Percentiles rank a stretch among this genome's conserved stretches.
These are phyloP conservation scores for Lysiphlebus fabarum DNA, from an alignment of 1,140 invertebrate species.

Conservation along the genomic window DNA sequence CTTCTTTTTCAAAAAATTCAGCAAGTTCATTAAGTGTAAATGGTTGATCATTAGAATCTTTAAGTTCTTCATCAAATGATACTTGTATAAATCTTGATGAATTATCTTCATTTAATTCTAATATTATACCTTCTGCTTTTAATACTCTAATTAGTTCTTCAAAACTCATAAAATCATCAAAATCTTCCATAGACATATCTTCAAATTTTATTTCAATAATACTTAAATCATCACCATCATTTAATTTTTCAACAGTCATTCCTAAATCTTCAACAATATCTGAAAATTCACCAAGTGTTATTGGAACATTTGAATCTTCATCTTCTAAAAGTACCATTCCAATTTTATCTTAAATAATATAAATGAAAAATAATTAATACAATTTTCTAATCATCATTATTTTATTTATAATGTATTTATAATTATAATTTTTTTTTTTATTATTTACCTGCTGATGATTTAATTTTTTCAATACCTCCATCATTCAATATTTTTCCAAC, in stretches of 20 bases:
- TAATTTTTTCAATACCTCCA: neutral
- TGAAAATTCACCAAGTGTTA: neutral
- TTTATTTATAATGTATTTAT: neutral
- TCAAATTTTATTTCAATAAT: conserved; percentile 15
- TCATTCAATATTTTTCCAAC: conserved; percentile 13
- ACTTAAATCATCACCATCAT: neutral
- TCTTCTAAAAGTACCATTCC: conserved; percentile 10
- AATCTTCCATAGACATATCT: neutral
- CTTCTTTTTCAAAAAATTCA: conserved; percentile 10
- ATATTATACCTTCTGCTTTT: conserved; percentile 6
- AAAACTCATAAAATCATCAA: neutral
- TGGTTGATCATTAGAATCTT: conserved; percentile 4
- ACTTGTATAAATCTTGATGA: neutral
- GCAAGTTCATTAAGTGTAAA: conserved; percentile 15
- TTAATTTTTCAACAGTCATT: conserved; percentile 5
- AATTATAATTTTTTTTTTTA: neutral
- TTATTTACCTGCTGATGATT: conserved; percentile 1
- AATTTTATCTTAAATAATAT: conserved; percentile 12
- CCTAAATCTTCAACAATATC: conserved; percentile 4
- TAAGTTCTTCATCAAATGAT: conserved; percentile 7
- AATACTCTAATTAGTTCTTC: conserved; percentile 6
- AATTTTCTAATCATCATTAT: neutral
- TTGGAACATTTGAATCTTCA: conserved; percentile 3
- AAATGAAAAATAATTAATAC: neutral
- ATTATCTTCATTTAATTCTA: conserved; percentile 3